Evolutionary conservation across 2,888 invertebrate genomes (phyloP).

Genomic region (Sesia bembeciformis): DNA sequence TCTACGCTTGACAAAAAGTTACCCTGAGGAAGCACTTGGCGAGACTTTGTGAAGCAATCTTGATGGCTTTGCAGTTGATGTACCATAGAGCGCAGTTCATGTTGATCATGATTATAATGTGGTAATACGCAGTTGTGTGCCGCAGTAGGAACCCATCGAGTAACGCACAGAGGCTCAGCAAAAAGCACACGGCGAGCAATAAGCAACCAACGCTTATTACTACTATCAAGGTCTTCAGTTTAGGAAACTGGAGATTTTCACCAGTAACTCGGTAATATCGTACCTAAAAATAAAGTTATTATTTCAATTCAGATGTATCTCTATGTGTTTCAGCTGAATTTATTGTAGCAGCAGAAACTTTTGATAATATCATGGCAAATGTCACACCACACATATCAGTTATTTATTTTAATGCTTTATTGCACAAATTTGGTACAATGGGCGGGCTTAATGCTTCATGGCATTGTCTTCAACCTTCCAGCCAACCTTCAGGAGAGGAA

Average conservation of each 20-base stretch:
- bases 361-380: too few relatives aligned
- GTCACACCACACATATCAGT: too few relatives aligned
- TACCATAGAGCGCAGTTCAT: conserved; percentile 84
- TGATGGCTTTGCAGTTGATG: conserved; percentile 79
- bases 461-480: too few relatives aligned
- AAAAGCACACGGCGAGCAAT: conserved; percentile 74
- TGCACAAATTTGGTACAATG: too few relatives aligned
- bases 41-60: conserved; percentile 74
- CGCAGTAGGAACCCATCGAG: conserved; percentile 77
- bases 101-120: conserved; percentile 81
- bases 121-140: conserved; percentile 77
- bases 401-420: too few relatives aligned
- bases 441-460: too few relatives aligned
- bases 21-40: conserved; percentile 69
- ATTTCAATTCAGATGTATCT: background rate
- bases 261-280: conserved; percentile 74
- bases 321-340: too few relatives aligned
- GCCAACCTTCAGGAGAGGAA: too few relatives aligned
- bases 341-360: too few relatives aligned
- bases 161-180: conserved; percentile 74
- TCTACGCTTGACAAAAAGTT: conserved; percentile 7
- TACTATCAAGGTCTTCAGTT: conserved; percentile 74
- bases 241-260: conserved; percentile 76
- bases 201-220: conserved; percentile 77
- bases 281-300: conserved; percentile 36